Conservation (phyloP, 2,888 invertebrate species). For the Monopis laevigella region DNA sequence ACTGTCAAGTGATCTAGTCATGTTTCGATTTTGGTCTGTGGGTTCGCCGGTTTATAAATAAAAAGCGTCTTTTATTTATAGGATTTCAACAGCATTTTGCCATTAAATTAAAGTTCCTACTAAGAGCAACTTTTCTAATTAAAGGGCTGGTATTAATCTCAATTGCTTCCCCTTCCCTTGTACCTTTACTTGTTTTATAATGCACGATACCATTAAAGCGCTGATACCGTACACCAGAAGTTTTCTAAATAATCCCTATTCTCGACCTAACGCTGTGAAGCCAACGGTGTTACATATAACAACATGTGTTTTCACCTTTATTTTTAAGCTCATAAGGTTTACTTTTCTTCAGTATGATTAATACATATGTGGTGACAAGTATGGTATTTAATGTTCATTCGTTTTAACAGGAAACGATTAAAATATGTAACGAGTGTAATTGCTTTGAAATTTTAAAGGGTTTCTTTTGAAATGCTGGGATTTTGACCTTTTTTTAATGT, state of each 20-base stretch:
- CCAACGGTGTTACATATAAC: too few species aligned
- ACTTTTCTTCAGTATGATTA: too few species aligned
- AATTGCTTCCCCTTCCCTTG: conserved; percentile 23
- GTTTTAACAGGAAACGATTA: conserved; percentile 7
- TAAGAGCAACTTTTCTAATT: conserved; percentile 37
- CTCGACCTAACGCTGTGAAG: background rate
- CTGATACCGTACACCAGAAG: background rate
- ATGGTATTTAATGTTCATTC: background rate
- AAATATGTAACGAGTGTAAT: conserved; percentile 9
- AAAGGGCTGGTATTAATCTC: conserved; percentile 41
- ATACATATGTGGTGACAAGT: background rate
- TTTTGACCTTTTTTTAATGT: too few species aligned
- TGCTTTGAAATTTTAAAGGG: background rate
- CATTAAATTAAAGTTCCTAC: background rate
- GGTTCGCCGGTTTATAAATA: too few species aligned
- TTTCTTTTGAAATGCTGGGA: background rate
- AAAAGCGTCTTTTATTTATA: background rate
- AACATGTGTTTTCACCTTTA: background rate
- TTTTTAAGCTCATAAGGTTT: background rate
- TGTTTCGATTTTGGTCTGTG: too few species aligned
- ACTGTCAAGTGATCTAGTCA: too few species aligned
- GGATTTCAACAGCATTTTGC: background rate
- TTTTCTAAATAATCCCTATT: background rate
- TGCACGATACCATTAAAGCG: conserved; percentile 27
- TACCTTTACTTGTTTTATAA: conserved; percentile 25